Evolutionary conservation across 1,140 invertebrate genomes (phyloP).

Genomic region (Portunus trituberculatus): DNA sequence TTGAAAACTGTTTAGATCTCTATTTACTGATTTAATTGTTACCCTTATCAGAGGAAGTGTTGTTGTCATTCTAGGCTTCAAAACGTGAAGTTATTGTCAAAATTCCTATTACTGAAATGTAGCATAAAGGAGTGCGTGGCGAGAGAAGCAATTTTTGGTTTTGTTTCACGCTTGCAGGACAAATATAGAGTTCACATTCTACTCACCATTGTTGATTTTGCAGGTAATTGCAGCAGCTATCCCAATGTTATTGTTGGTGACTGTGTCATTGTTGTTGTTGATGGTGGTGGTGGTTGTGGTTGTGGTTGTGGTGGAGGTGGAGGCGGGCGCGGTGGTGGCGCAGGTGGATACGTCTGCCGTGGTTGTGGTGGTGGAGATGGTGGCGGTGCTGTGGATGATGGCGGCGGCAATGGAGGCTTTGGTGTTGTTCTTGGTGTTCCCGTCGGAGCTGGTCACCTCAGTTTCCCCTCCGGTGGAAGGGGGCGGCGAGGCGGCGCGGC

Average conservation of each 20-base stretch:
- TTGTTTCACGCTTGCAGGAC: no score
- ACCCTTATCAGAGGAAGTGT: no score
- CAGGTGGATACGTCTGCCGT: conserved; percentile 75
- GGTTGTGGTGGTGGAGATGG: conserved; percentile 79
- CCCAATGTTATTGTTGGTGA: conserved; percentile 47
- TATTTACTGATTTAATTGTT: no score
- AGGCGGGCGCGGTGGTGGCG: conserved; percentile 74
- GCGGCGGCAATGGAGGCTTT: conserved; percentile 79
- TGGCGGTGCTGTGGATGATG: conserved; percentile 46
- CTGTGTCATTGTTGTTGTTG: conserved; percentile 57
- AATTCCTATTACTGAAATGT: no score
- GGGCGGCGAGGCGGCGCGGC: conserved; percentile 57
- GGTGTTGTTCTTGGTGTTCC: conserved; percentile 5
- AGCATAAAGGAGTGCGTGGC: no score
- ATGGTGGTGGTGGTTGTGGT: conserved; percentile 51
- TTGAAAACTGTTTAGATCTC: no score
- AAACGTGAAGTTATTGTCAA: no score
- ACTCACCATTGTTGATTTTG: conserved; percentile 60
- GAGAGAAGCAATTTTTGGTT: no score
- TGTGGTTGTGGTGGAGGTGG: conserved; percentile 64
- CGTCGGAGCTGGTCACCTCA: conserved; percentile 78
- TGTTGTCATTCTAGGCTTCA: no score
- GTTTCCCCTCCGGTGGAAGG: conserved; percentile 68
- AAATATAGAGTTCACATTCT: background rate
- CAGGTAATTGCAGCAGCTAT: conserved; percentile 43